Evolutionary conservation across 2,113 vertebrate species (phyloP), one percentile per base, ranked within the genome.

Genomic region (Trochalopteron elliotii): DNA sequence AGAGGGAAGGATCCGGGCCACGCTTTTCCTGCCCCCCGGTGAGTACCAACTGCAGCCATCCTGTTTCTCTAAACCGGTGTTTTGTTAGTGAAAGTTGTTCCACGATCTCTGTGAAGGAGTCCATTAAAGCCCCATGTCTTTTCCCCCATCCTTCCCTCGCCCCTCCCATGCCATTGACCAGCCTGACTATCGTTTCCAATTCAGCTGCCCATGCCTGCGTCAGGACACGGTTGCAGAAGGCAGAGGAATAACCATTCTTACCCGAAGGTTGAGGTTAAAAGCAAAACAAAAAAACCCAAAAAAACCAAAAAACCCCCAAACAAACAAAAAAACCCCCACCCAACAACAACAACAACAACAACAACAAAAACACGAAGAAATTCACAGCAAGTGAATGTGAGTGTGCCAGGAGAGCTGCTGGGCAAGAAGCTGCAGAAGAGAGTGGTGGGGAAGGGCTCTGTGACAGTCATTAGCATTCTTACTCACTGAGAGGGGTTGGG

Each of bases 21-120:
- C 95, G 20, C 96, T 98, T 20, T 98, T 98, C 89, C 81, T 98
- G 78, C 97, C 98, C 2, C 93, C 97, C 1, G 97, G 83, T 76
- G 71, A 86, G 83, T 86, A 59, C 44, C 9, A 28, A 15, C 65
- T 35, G 25, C 5, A 17, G 52, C 16, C 47, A 18, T 20, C 21
- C 57, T 40, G 33, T 25, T 78, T 74, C 31, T 40, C 42, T 45
- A 33, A 72, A 27, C 12, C 4, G 7, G 10, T 61, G 30, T 45
- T 93, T 39, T 35, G 53, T 21, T 69, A 50, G 33, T 44, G 28
- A 15, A 67, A 50, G 24, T 28, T 91, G 9, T 74, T 68, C 49
- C 67, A 12, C 52, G 28, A 52, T 15, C 28, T 83, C 42, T 71
- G 13, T 18, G 57, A 81, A 64, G 17, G 11, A 57, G 40, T 33